phyloP scores from a whole-genome alignment of 2,113 vertebrate species.

The Origma solitaria region DNA sequence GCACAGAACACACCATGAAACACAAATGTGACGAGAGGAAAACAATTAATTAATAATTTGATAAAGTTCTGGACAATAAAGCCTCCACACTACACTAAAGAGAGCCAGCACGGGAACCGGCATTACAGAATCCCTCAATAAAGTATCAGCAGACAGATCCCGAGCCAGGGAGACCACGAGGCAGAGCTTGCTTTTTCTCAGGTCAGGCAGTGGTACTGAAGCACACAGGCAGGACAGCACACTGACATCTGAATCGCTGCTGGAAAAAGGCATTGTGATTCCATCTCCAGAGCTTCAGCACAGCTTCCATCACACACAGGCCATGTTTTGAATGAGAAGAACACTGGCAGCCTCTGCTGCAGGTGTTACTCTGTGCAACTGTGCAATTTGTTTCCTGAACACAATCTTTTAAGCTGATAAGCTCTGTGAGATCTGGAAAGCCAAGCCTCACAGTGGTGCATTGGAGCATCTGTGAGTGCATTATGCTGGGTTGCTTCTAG shows the following conservation, averaged over 20 bases:
- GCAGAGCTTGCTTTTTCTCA: background rate
- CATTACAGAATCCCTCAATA: background rate
- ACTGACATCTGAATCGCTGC: background rate
- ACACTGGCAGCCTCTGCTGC: background rate
- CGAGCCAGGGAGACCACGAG: background rate
- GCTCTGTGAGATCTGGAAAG: background rate
- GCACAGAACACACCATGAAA: background rate
- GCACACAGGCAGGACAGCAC: background rate
- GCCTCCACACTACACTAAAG: background rate
- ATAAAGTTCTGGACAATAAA: background rate
- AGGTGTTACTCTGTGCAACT: background rate
- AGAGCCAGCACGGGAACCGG: background rate
- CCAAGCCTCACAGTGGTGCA: background rate
- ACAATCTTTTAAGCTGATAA: background rate
- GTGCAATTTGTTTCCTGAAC: background rate
- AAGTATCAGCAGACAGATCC: background rate
- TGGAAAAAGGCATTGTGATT: background rate
- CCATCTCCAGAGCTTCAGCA: background rate
- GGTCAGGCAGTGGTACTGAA: background rate
- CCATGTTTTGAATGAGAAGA: background rate
- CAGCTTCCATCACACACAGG: background rate
- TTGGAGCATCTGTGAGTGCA: background rate
- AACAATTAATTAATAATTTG: background rate
- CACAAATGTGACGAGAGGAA: background rate
- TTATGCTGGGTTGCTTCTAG: background rate